Evolutionary conservation across 92 coral and sea anemone species (phyloP).

Genomic region (Phenganax subtilis): DNA sequence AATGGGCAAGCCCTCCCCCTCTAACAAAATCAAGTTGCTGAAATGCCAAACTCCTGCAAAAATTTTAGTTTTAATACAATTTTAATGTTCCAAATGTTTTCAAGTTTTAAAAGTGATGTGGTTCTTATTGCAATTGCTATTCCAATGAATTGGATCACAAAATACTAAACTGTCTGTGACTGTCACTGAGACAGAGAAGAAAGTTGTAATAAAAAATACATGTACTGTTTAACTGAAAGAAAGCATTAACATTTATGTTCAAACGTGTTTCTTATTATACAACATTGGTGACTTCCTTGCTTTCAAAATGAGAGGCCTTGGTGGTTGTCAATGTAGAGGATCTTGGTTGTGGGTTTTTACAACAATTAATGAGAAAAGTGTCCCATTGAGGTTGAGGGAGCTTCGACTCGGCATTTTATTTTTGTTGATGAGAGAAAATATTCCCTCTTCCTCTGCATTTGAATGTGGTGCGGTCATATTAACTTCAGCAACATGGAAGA

Average conservation of each 20-base stretch:
- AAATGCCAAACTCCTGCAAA: too few relatives aligned
- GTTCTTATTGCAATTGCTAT: neutral
- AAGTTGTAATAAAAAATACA: neutral
- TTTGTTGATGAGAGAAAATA: slow-evolving; percentile 35
- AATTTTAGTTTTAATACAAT: too few relatives aligned
- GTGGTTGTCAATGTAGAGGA: slow-evolving; percentile 39
- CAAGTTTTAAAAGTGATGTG: neutral
- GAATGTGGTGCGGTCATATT: slow-evolving; percentile 31
- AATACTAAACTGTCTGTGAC: neutral
- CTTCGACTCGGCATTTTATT: slow-evolving; percentile 39
- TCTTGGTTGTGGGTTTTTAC: slow-evolving; percentile 40
- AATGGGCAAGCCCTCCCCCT: too few relatives aligned
- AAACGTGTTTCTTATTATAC: slow-evolving; percentile 20
- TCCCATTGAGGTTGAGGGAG: slow-evolving; percentile 14
- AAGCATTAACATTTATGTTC: neutral
- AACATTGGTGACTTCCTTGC: slow-evolving; percentile 33
- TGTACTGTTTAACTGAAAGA: neutral
- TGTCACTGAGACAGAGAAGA: neutral
- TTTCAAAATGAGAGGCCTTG: slow-evolving; percentile 32
- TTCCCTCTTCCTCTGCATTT: slow-evolving; percentile 41
- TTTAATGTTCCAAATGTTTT: too few relatives aligned
- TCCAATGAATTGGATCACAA: neutral
- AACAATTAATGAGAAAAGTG: slow-evolving; percentile 35
- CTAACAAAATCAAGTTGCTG: too few relatives aligned
- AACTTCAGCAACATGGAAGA: slow-evolving; percentile 37